Conservation (phyloP, 92 coral and sea anemone species). For the Meandrina meandrites region DNA sequence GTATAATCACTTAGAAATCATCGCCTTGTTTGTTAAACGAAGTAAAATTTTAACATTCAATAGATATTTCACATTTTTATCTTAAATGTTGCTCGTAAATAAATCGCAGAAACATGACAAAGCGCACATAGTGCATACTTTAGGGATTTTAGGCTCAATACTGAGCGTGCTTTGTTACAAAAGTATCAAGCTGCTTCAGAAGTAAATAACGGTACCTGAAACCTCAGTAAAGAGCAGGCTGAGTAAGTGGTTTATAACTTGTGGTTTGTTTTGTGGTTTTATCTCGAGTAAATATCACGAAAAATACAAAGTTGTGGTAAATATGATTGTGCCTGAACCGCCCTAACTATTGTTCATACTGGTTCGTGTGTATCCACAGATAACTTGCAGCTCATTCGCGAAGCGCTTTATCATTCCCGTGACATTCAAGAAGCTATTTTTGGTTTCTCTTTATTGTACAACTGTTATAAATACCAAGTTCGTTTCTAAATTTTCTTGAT, state of each 20-base stretch:
- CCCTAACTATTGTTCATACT: background rate
- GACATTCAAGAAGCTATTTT: background rate
- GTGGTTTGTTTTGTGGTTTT: constrained; percentile 14
- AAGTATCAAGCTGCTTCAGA: background rate
- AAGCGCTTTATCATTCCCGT: background rate
- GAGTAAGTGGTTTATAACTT: background rate
- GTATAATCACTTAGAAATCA: no score
- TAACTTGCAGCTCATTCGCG: background rate
- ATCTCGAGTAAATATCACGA: background rate
- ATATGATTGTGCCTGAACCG: background rate
- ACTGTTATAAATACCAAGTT: background rate
- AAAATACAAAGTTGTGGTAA: background rate
- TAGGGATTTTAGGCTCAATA: no score
- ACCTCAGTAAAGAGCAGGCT: background rate
- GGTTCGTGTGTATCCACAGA: background rate
- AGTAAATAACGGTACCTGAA: background rate
- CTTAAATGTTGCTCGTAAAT: background rate
- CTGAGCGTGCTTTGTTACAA: background rate
- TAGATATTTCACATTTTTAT: no score
- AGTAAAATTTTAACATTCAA: background rate
- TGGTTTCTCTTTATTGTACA: background rate
- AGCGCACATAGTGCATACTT: no score
- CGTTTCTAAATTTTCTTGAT: background rate
- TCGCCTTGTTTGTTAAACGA: no score
- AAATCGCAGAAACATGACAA: no score